phyloP scores from a whole-genome alignment of 2,113 vertebrate genomes.

The Saccopteryx leptura region DNA sequence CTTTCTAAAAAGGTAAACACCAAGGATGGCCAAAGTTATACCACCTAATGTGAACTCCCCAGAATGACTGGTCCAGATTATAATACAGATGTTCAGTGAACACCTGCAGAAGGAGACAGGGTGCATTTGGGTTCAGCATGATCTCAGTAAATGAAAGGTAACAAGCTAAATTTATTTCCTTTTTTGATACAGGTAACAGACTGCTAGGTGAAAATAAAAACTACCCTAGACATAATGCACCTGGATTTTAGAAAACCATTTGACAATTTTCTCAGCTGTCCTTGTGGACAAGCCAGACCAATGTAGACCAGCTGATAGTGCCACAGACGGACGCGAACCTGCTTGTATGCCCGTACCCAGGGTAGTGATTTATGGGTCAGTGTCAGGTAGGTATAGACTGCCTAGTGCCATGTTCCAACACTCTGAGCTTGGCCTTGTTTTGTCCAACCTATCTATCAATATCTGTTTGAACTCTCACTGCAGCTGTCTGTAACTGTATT shows the following conservation, averaged over 20 bases:
- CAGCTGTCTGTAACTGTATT: slow-evolving; percentile 13
- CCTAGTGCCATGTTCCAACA: background rate
- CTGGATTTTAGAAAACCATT: slow-evolving; percentile 59
- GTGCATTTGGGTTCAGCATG: slow-evolving; percentile 63
- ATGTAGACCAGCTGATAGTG: background rate
- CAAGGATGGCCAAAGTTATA: slow-evolving; percentile 38
- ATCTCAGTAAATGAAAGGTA: slow-evolving; percentile 68
- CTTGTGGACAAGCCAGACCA: background rate
- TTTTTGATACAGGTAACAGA: slow-evolving; percentile 56
- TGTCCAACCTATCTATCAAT: slow-evolving; percentile 48
- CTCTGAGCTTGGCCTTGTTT: slow-evolving; percentile 53
- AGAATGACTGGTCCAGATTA: slow-evolving; percentile 46
- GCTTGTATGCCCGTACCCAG: background rate
- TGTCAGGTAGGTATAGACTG: slow-evolving; percentile 15
- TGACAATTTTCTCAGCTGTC: slow-evolving; percentile 52
- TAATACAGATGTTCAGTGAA: slow-evolving; percentile 67
- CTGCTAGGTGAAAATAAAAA: slow-evolving; percentile 53
- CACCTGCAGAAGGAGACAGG: slow-evolving; percentile 17
- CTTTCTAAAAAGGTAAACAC: slow-evolving; percentile 61
- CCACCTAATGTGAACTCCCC: slow-evolving; percentile 48
- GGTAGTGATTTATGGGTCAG: background rate
- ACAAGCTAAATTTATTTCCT: slow-evolving; percentile 66
- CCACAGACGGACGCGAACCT: background rate
- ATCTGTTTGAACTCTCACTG: slow-evolving; percentile 49
- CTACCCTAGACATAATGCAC: background rate